Evolutionary conservation across 1,140 invertebrate species (phyloP), one percentile per base, ranked within the genome.

Genomic region (Mercenaria mercenaria): DNA sequence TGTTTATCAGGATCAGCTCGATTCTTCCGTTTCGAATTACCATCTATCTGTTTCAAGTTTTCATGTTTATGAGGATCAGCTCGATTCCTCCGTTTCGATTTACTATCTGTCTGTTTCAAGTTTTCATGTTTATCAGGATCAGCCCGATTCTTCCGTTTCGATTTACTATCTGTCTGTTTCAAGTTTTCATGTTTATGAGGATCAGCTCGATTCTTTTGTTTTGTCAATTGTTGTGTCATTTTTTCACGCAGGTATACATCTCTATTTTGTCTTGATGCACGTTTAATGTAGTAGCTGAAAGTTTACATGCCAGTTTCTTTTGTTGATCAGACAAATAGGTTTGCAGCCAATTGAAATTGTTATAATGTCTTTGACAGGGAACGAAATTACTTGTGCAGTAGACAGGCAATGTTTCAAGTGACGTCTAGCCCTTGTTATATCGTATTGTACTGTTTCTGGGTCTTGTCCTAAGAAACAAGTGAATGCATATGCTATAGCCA

Each of bases 401-500:
- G 43, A 47, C 3, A 81, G 26, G 56, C 47, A 81, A 15, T 52
- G 13, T 1, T 59, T 39, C 34, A 59, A 81, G n/a, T 59, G 47
- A 2, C 18, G 23, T 43, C 77, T 39, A 8, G 52, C 77, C 29
- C 6, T 52, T 56, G 13, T 81, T 34, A 81, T 13, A 39, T 81
- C 77, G 32, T 81, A 81, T 10, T 59, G 77, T 11, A 59, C 15
- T n/a, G 1, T 32, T 13, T 13, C 32, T 50, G 77, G 77, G 52
- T 56, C 77, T 10, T 37, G 2, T 81, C 77, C 77, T 37, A 59
- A 32, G 15, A 81, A 59, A 79, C 76, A 81, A 11, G 77, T 81
- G 26, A 81, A 81, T 18, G 47, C 47, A 81, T 56, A 81, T 2
- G 77, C 47, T 34, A 81, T 47, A 8, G 76, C 77, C 77, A 81